These are phyloP conservation scores for Ascidia mentula DNA, from an alignment of 23 tunicate genomes.

Conservation along the genomic window DNA sequence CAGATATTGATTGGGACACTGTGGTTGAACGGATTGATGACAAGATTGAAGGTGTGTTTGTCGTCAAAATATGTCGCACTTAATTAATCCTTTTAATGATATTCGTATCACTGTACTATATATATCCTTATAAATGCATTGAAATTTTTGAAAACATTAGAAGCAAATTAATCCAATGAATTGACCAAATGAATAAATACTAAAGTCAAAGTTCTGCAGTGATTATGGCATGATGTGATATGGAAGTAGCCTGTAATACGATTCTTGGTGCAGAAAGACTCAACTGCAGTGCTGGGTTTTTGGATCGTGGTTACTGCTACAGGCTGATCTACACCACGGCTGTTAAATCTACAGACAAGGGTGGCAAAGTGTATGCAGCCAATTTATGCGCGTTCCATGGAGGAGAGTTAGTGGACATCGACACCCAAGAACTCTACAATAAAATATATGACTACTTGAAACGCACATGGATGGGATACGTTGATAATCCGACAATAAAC, in stretches of 20 bases:
- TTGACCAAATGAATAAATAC: too few relatives aligned
- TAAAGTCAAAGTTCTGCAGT: too few relatives aligned
- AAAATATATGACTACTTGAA: not conserved
- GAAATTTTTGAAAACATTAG: too few relatives aligned
- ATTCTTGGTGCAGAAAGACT: not conserved
- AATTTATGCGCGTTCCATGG: not conserved
- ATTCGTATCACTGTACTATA: too few relatives aligned
- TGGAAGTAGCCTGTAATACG: too few relatives aligned
- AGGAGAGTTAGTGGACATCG: not conserved
- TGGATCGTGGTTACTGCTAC: not conserved
- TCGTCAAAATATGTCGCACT: too few relatives aligned
- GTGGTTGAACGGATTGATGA: not conserved
- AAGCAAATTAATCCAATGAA: too few relatives aligned
- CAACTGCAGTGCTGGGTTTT: slow-evolving; percentile 4
- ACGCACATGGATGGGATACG: not conserved
- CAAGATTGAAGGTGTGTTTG: not conserved
- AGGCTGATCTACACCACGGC: not conserved
- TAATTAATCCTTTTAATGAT: too few relatives aligned
- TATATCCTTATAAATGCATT: too few relatives aligned
- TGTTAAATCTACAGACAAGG: not conserved
- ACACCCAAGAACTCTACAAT: not conserved
- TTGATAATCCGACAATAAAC: not conserved
- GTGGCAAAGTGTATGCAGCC: not conserved
- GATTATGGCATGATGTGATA: too few relatives aligned
- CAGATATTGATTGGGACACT: not conserved